Evolutionary conservation across 2,113 vertebrate genomes (phyloP), one percentile per base, ranked within the genome.

Genomic region (Castor canadensis): DNA sequence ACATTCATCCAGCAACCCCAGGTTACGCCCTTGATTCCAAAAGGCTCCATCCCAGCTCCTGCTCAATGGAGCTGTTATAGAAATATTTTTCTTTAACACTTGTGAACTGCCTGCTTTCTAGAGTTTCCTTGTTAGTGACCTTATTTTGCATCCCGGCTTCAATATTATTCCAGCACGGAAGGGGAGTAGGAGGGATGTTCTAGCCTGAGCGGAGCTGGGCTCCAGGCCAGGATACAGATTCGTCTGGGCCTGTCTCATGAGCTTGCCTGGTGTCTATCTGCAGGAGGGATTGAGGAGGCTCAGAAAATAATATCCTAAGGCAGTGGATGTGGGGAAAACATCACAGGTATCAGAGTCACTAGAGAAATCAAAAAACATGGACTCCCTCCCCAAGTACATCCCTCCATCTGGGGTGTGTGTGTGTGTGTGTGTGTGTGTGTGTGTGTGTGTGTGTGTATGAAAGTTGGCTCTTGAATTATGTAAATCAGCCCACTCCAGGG

Each of bases 261-360:
- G 64, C 73, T 86, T 96, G 94, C 94, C 93, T 86, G 89, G 62
- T 92, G 72, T 87, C 82, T 95, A 75, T 94, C 71, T 22, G 88
- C 91, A 72, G 19, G 28, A 87, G 69, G 28, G 67, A 49, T 40
- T 1, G 52, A 71, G 49, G 73, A 93, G 71, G 38, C 82, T 32
- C 77, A 81, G 93, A 79, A 96, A 95, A 93, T 77, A 95, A 95
- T 69, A 89, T 95, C 91, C 83, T 76, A 47, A 87, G 94, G 95
- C 93, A 91, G 35, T 93, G 58, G 86, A 91, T 88, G 64, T 79
- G n/a, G 28, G 54, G n/a, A 26, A 56, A 86, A 73, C 20, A 69
- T 92, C 84, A 64, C 67, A 79, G 86, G 32, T 88, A 45, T 72
- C 62, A 67, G 75, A 91, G 72, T 86, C 77, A 82, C 73, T 43